Evolutionary conservation across 1,140 invertebrate species (phyloP).

Genomic region (Propsilocerus akamusi): DNA sequence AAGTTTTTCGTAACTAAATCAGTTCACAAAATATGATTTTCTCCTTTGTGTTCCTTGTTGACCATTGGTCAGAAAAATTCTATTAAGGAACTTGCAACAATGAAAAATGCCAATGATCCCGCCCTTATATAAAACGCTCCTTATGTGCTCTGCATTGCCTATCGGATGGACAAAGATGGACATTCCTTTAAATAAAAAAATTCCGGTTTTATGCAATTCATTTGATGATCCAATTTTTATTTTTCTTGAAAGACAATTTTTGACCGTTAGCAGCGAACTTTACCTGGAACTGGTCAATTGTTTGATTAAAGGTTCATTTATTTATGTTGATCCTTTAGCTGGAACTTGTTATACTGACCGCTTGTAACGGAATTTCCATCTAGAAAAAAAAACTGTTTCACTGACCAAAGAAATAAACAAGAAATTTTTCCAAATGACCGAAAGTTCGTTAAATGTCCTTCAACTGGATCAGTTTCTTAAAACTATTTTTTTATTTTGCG

Average conservation of each 20-base stretch:
- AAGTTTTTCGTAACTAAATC: too few relatives aligned
- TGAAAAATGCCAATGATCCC: too few relatives aligned
- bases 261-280: background rate
- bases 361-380: background rate
- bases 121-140: too few relatives aligned
- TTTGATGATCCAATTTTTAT: constrained; percentile 3
- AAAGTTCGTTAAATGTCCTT: constrained; percentile 1
- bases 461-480: background rate
- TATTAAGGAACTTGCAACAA: too few relatives aligned
- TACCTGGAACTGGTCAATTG: background rate
- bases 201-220: background rate
- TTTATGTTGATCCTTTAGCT: too few relatives aligned
- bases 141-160: too few relatives aligned
- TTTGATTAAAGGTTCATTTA: too few relatives aligned
- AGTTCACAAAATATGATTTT: too few relatives aligned
- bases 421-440: background rate
- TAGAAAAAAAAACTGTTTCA: background rate
- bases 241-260: background rate
- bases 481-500: background rate
- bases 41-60: background rate
- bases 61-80: background rate
- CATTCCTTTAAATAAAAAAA: background rate
- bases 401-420: background rate
- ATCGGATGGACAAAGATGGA: too few relatives aligned
- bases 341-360: background rate